Evolutionary conservation across 2,888 invertebrate species (phyloP).

Genomic region (Andricus quercusramuli): DNA sequence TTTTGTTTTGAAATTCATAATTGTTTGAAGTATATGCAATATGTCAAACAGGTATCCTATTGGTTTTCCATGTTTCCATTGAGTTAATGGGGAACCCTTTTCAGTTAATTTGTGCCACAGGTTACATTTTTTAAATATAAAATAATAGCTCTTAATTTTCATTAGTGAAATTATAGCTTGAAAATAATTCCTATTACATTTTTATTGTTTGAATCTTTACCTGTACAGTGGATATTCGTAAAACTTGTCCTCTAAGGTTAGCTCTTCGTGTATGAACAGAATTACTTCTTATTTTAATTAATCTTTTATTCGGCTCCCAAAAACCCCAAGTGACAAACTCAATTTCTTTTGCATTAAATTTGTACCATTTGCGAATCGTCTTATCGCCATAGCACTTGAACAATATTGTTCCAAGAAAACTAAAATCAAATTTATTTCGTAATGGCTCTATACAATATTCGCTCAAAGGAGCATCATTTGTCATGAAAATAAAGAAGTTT

Average conservation of each 20-base stretch:
- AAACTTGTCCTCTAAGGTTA: constrained; percentile 51
- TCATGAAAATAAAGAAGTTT: background rate
- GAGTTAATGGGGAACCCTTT: background rate
- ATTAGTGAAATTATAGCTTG: background rate
- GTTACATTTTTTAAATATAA: background rate
- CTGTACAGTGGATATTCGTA: constrained; percentile 56
- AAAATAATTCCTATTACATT: background rate
- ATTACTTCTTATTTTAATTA: constrained; percentile 27
- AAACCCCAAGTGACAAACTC: constrained; percentile 46
- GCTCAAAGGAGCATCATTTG: background rate
- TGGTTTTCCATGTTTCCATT: constrained; percentile 6
- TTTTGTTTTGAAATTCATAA: constrained; percentile 57
- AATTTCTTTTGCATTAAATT: constrained; percentile 45
- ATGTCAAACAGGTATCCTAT: background rate
- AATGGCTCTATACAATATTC: background rate
- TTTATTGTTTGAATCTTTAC: constrained; percentile 46
- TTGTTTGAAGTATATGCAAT: background rate
- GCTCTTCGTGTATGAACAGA: constrained; percentile 58
- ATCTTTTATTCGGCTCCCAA: constrained; percentile 44
- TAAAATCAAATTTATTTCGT: background rate
- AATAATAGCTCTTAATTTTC: background rate
- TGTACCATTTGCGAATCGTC: constrained; percentile 62
- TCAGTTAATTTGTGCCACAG: background rate
- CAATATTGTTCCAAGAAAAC: constrained; percentile 52
- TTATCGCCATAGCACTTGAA: constrained; percentile 55